Conservation (phyloP, 2,113 vertebrate genomes). For the Poicephalus gulielmi region DNA sequence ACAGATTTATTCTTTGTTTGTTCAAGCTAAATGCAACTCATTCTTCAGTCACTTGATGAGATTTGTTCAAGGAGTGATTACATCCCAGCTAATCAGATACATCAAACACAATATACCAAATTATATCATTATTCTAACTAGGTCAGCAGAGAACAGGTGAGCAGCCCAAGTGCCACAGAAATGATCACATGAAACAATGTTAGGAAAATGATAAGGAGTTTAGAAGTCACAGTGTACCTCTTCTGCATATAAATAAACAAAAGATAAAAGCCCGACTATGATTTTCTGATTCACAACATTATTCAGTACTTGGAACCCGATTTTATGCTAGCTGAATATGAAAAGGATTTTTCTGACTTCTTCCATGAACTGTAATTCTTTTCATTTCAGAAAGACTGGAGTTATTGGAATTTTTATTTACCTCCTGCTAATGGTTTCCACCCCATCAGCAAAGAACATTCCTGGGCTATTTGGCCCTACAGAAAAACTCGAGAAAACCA, state of each 20-base stretch:
- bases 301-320: not conserved
- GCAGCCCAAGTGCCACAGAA: not conserved
- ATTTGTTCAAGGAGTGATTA: not conserved
- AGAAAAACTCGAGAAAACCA: not conserved
- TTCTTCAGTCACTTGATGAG: not conserved
- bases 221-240: not conserved
- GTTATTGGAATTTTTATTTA: not conserved
- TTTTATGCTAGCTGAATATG: not conserved
- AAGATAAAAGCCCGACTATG: not conserved
- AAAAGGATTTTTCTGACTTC: not conserved
- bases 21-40: not conserved
- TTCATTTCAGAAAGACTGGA: not conserved
- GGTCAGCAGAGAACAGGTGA: not conserved
- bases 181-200: not conserved
- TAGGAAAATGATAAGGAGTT: not conserved
- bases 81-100: not conserved
- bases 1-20: not conserved
- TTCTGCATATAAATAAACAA: not conserved
- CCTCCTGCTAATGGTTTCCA: not conserved
- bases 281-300: not conserved
- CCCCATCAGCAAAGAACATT: not conserved
- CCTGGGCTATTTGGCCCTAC: accelerated
- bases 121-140: not conserved
- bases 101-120: not conserved
- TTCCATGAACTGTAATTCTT: not conserved